Evolutionary conservation across 2,113 vertebrate species (phyloP).

Genomic region (Gallinago jamesoni): DNA sequence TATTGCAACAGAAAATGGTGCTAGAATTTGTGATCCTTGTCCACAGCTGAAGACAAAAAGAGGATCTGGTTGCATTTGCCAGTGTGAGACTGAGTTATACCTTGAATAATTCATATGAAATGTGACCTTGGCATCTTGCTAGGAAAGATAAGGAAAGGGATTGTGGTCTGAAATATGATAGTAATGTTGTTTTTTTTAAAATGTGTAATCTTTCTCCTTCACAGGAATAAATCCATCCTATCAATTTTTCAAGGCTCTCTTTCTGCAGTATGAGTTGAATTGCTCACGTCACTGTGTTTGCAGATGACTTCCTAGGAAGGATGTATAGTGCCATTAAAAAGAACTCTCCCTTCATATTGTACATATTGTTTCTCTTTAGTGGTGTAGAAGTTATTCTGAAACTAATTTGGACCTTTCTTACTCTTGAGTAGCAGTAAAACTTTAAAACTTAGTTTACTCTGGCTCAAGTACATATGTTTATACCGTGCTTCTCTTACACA

Average conservation of each 20-base stretch:
- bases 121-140: neutral
- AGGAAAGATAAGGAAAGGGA: neutral
- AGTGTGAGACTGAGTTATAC: constrained; percentile 15
- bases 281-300: neutral
- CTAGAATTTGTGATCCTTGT: neutral
- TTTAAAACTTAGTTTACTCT: neutral
- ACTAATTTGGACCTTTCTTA: neutral
- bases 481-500: constrained; percentile 58
- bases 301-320: neutral
- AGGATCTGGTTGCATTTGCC: neutral
- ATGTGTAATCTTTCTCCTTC: neutral
- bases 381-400: neutral
- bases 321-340: neutral
- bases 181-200: neutral
- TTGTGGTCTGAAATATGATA: constrained; percentile 27
- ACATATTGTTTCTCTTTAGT: neutral
- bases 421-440: neutral
- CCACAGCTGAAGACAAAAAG: neutral
- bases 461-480: neutral
- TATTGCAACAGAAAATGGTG: neutral
- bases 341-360: neutral
- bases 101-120: constrained; percentile 44
- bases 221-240: neutral
- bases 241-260: neutral
- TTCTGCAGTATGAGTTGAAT: neutral